Conservation (phyloP, 2,113 vertebrate genomes). For the Rousettus leschenaultii region DNA sequence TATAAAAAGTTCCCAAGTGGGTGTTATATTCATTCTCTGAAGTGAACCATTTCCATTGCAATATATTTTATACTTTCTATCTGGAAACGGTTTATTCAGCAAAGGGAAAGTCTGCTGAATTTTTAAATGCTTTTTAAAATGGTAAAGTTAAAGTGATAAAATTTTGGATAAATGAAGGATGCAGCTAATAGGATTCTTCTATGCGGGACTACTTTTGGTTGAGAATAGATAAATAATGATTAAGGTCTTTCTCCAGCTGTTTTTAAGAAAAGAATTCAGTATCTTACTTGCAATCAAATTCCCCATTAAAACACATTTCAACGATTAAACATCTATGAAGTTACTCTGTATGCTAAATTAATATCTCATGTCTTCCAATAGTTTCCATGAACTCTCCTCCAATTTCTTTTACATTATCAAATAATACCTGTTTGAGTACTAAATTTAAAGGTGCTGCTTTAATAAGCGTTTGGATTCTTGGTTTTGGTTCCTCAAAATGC, state of each 20-base stretch:
- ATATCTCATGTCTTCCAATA: background rate
- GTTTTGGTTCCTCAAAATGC: background rate
- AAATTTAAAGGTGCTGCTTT: background rate
- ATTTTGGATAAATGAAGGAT: background rate
- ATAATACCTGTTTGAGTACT: background rate
- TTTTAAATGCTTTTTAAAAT: background rate
- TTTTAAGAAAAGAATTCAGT: conserved; percentile 15
- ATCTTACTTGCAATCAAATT: conserved; percentile 42
- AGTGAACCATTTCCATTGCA: background rate
- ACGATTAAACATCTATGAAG: conserved; percentile 12
- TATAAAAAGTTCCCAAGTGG: background rate
- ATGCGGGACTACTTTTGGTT: background rate
- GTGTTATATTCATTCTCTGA: background rate
- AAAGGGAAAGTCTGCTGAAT: background rate
- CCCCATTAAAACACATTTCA: background rate
- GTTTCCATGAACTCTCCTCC: background rate
- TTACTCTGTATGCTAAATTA: background rate
- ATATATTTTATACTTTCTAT: background rate
- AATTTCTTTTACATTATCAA: background rate
- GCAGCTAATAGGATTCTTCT: background rate
- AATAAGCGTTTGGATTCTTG: background rate
- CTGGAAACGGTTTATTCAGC: background rate
- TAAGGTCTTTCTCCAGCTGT: background rate
- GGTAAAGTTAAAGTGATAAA: background rate
- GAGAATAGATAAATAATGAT: background rate